Conservation (phyloP, 2,113 vertebrate species). For the Nyctereutes procyonoides region DNA sequence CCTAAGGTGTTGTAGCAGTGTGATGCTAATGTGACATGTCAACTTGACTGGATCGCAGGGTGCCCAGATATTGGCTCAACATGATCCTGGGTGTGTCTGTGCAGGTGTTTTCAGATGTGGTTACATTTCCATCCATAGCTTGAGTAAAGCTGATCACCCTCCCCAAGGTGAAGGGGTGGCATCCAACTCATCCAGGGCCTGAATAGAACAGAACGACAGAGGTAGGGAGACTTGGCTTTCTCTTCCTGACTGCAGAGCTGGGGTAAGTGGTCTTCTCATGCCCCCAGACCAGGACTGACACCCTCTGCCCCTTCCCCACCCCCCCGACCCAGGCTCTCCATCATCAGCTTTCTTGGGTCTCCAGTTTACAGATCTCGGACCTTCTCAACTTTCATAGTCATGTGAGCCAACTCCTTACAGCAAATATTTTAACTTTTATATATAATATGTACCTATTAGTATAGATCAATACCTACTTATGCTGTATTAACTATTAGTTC, state of each 20-base stretch:
- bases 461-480: neutral
- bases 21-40: neutral
- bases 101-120: neutral
- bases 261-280: accelerated
- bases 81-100: neutral
- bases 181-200: accelerated
- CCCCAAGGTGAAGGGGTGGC: accelerated
- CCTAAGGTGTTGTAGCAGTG: neutral
- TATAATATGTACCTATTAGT: neutral
- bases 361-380: neutral
- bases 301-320: no score
- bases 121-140: accelerated
- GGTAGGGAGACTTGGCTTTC: neutral
- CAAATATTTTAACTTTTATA: neutral
- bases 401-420: no score
- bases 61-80: neutral
- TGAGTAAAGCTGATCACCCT: neutral
- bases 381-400: neutral
- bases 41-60: neutral
- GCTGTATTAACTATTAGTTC: neutral
- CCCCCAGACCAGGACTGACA: no score
- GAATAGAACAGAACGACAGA: neutral
- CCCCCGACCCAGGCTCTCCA: no score
- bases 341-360: neutral
- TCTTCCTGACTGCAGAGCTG: no score